Conservation (phyloP, 2,888 invertebrate genomes). For the Acanthosepion lycidas region DNA sequence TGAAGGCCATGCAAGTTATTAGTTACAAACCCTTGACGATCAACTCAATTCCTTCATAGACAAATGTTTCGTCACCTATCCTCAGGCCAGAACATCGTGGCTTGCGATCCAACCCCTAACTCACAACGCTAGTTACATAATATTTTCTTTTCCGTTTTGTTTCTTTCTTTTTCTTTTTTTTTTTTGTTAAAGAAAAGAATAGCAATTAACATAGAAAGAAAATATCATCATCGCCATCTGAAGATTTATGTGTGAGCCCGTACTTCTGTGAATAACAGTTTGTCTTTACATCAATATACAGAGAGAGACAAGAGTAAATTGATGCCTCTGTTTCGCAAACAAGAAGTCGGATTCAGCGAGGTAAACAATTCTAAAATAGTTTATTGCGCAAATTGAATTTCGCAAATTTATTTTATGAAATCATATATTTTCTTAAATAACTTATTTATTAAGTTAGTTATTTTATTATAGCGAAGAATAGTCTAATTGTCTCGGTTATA, state of each 20-base stretch:
- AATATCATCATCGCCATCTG: neutral
- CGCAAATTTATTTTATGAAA: too few species aligned
- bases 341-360: too few species aligned
- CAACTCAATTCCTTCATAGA: slow-evolving; percentile 33
- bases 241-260: neutral
- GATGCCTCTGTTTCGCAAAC: too few species aligned
- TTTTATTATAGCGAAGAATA: too few species aligned
- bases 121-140: neutral
- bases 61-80: neutral
- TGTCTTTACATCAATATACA: too few species aligned
- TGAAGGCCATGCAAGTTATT: neutral
- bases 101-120: neutral
- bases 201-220: neutral
- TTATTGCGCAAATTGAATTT: too few species aligned
- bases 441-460: too few species aligned
- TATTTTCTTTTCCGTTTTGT: neutral
- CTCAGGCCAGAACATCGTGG: neutral
- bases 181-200: neutral
- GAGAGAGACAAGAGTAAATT: too few species aligned
- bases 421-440: too few species aligned
- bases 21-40: neutral
- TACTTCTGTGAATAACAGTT: neutral
- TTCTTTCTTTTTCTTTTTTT: too few species aligned
- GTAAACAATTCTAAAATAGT: too few species aligned
- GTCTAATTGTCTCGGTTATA: too few species aligned